Evolutionary conservation across 2,113 vertebrate genomes (phyloP).

Genomic region (Onychostoma macrolepis): DNA sequence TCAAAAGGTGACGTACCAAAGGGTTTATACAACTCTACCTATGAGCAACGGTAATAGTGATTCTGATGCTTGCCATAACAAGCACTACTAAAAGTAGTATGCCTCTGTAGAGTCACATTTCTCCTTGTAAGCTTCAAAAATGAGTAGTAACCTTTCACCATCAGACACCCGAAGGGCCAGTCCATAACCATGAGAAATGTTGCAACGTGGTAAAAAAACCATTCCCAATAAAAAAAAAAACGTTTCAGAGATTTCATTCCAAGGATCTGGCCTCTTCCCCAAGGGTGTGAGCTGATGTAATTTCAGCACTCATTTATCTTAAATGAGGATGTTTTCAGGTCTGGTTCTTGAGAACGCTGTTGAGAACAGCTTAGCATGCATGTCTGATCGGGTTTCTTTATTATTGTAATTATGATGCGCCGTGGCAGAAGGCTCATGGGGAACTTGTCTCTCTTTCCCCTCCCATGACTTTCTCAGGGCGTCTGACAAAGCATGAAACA

Average conservation of each 20-base stretch:
- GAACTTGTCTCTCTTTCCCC: conserved; percentile 37
- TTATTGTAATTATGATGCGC: conserved; percentile 48
- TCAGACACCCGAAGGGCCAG: background rate
- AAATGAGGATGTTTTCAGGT: conserved; percentile 34
- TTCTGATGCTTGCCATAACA: background rate
- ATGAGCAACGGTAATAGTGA: background rate
- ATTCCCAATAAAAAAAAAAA: conserved; percentile 18
- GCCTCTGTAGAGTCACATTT: background rate
- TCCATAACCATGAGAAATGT: conserved; percentile 5
- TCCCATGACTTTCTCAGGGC: conserved; percentile 42
- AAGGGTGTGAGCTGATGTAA: conserved; percentile 28
- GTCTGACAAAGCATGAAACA: conserved; percentile 42
- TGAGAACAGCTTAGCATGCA: conserved; percentile 17
- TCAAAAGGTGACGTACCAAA: background rate
- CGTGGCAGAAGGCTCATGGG: conserved; percentile 31
- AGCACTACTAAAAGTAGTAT: background rate
- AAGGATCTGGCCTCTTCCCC: conserved; percentile 9
- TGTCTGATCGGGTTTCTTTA: conserved; percentile 55
- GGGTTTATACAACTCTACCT: background rate
- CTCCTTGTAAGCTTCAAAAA: background rate
- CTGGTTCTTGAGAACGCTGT: background rate
- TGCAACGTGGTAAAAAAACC: conserved; percentile 5
- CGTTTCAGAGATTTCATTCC: conserved; percentile 21
- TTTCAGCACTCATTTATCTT: conserved; percentile 35
- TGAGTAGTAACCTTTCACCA: background rate